phyloP scores from a whole-genome alignment of 2,113 vertebrate species.

The Pao palembangensis region DNA sequence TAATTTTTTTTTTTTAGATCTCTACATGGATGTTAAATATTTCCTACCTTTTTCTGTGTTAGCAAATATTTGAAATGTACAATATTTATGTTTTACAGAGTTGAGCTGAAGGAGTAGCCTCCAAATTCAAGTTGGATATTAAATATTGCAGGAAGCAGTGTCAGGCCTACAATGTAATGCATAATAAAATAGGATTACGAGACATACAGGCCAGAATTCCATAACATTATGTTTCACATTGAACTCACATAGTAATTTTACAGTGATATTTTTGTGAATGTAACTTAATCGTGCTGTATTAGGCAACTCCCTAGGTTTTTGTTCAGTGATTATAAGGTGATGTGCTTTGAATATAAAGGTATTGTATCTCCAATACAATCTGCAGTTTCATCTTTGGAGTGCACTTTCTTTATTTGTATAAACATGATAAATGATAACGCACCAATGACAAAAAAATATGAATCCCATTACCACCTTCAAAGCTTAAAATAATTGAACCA shows the following conservation, averaged over 20 bases:
- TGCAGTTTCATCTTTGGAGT: constrained; percentile 60
- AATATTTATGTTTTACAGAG: constrained; percentile 64
- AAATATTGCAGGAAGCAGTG: constrained; percentile 31
- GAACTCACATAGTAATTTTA: constrained; percentile 59
- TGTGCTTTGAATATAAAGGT: constrained; percentile 74
- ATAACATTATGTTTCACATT: constrained; percentile 53
- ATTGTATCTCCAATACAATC: constrained; percentile 74
- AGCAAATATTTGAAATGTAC: constrained; percentile 74
- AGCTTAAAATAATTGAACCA: constrained; percentile 64
- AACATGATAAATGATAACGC: constrained; percentile 25
- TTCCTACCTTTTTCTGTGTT: constrained; percentile 72
- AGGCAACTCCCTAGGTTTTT: constrained; percentile 55
- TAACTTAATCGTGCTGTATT: constrained; percentile 73
- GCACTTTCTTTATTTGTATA: constrained; percentile 46
- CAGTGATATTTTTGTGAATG: constrained; percentile 70
- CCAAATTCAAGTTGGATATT: constrained; percentile 36
- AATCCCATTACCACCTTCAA: constrained; percentile 32
- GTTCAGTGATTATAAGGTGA: constrained; percentile 69
- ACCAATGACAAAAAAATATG: constrained; percentile 26
- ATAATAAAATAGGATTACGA: constrained; percentile 52
- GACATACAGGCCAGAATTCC: constrained; percentile 13
- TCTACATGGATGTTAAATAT: constrained; percentile 65
- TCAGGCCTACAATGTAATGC: constrained; percentile 35
- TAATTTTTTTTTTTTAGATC: constrained; percentile 61
- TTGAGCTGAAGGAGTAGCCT: constrained; percentile 51